Evolutionary conservation across 2,797 vertebrate genomes (phyloP).

Genomic region (Salmo trutta): DNA sequence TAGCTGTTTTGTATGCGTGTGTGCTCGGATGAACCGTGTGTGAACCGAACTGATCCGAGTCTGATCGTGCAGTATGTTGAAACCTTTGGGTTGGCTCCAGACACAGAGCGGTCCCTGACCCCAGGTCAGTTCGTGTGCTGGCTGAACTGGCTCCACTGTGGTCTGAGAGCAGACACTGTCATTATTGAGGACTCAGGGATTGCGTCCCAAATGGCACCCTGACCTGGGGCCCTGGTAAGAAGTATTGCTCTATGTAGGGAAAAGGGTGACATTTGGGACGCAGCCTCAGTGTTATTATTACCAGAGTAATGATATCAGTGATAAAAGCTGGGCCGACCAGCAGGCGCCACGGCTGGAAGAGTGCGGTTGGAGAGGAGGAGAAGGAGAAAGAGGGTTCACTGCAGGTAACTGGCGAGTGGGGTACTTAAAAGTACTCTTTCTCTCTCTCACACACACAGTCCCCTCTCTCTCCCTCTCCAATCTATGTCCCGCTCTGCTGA

Average conservation of each 20-base stretch:
- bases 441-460: background rate
- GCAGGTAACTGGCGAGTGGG: slow-evolving; percentile 6
- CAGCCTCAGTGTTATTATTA: slow-evolving; percentile 28
- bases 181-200: slow-evolving; percentile 9
- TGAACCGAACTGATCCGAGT: background rate
- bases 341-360: slow-evolving; percentile 37
- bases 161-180: no score
- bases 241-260: background rate
- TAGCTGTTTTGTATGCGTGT: no score
- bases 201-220: background rate
- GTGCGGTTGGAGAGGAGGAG: slow-evolving; percentile 5
- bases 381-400: slow-evolving; percentile 14
- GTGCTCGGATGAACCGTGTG: background rate
- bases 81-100: slow-evolving; percentile 26
- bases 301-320: slow-evolving; percentile 46
- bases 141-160: slow-evolving; percentile 7
- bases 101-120: slow-evolving; percentile 17
- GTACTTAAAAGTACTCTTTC: background rate
- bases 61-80: slow-evolving; percentile 39
- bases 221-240: background rate
- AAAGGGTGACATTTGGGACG: background rate
- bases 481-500: slow-evolving; percentile 8
- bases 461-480: background rate
- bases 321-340: slow-evolving; percentile 50
- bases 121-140: slow-evolving; percentile 10